A percentile compares a stretch with the other conserved stretches of the same genome.
Evolutionary conservation across 2,113 vertebrate genomes (phyloP).

Genomic region (Pomatostomus ruficeps): DNA sequence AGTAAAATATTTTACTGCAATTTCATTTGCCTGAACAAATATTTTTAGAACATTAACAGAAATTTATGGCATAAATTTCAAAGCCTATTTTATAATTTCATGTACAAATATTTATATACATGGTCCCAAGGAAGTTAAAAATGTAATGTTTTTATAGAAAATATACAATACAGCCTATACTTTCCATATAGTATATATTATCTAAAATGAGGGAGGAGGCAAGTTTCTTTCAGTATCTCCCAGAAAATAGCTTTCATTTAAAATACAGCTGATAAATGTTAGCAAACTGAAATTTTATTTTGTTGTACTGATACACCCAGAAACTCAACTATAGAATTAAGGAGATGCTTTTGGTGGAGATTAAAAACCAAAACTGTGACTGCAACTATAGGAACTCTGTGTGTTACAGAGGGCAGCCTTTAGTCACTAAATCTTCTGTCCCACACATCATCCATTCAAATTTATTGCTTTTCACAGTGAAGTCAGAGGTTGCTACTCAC

Average conservation of each 20-base stretch:
- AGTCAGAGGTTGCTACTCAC: neutral
- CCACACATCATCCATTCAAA: neutral
- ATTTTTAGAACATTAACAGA: constrained; percentile 58
- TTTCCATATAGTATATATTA: neutral
- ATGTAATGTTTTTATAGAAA: constrained; percentile 50
- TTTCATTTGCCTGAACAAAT: constrained; percentile 53
- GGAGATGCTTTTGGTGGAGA: neutral
- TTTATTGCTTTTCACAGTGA: neutral
- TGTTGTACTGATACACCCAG: neutral
- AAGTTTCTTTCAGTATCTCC: neutral
- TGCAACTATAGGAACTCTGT: neutral
- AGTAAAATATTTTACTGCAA: constrained; percentile 57
- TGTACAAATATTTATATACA: constrained; percentile 55
- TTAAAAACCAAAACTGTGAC: neutral
- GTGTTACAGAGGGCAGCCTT: neutral
- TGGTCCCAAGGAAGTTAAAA: constrained; percentile 37
- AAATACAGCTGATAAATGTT: neutral
- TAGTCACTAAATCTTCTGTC: neutral
- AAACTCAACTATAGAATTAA: neutral
- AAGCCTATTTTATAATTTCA: constrained; percentile 45
- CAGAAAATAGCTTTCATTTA: neutral
- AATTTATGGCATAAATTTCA: constrained; percentile 50
- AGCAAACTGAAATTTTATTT: neutral
- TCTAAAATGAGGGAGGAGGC: neutral
- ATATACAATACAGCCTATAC: neutral